Percentiles rank a stretch among this genome's conserved stretches.
These are phyloP conservation scores for Pentalonia nigronervosa DNA, from an alignment of 1,140 invertebrate species.

Conservation along the genomic window DNA sequence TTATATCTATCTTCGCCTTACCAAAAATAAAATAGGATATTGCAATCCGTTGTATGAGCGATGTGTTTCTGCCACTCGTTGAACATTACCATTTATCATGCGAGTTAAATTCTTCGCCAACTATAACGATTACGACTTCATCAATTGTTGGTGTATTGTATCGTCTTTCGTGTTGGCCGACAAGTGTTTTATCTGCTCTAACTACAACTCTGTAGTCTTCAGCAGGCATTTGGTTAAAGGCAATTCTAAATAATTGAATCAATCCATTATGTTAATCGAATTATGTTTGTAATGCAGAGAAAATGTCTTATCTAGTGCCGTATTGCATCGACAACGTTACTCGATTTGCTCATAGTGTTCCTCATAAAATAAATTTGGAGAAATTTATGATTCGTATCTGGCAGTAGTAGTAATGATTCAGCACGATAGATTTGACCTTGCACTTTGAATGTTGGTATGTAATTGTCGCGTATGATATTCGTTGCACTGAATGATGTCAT, in stretches of 20 bases:
- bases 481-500: not conserved
- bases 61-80: slow-evolving; percentile 65
- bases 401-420: too few relatives aligned
- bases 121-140: slow-evolving; percentile 65
- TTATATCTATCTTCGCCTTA: slow-evolving; percentile 66
- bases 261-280: slow-evolving; percentile 64
- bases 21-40: slow-evolving; percentile 66
- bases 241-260: slow-evolving; percentile 64
- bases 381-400: too few relatives aligned
- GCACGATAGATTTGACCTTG: too few relatives aligned
- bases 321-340: too few relatives aligned
- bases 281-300: slow-evolving; percentile 62
- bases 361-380: too few relatives aligned
- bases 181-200: slow-evolving; percentile 64
- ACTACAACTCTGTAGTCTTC: slow-evolving; percentile 60
- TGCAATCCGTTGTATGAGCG: slow-evolving; percentile 65
- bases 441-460: too few relatives aligned
- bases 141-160: slow-evolving; percentile 65
- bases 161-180: slow-evolving; percentile 64
- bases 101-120: slow-evolving; percentile 63
- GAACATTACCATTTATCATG: slow-evolving; percentile 64
- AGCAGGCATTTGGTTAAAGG: slow-evolving; percentile 63
- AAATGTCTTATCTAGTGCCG: not conserved
- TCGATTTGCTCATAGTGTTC: too few relatives aligned
- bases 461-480: too few relatives aligned